Percentiles rank a stretch among this genome's conserved stretches.
phyloP scores from a whole-genome alignment of 2,888 invertebrate species.

The Habroteleia sp. region DNA sequence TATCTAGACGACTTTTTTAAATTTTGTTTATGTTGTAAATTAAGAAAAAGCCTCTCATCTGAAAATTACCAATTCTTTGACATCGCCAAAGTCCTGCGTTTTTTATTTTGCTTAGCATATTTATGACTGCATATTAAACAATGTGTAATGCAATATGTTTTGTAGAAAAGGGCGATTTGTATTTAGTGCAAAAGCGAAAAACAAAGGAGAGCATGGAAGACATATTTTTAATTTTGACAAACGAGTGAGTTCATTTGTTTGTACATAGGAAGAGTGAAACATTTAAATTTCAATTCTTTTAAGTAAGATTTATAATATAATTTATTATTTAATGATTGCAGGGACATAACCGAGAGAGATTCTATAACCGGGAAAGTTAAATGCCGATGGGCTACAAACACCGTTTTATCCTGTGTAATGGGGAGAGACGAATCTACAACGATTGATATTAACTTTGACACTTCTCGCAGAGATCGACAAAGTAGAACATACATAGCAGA shows the following conservation, averaged over 20 bases:
- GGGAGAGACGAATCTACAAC: conserved; percentile 80
- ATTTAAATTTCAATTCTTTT: too few species aligned
- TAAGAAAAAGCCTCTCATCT: too few species aligned
- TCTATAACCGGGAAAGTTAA: conserved; percentile 78
- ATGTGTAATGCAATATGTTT: conserved; percentile 10
- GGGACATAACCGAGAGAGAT: conserved; percentile 83
- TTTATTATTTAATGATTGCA: conserved; percentile 65
- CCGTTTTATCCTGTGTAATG: conserved; percentile 76
- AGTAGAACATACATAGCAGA: conserved; percentile 84
- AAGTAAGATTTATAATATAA: too few species aligned
- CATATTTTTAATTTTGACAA: conserved; percentile 81
- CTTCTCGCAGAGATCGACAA: conserved; percentile 83
- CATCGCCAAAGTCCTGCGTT: too few species aligned
- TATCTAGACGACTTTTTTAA: too few species aligned
- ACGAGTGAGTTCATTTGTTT: conserved; percentile 70
- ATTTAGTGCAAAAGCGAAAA: conserved; percentile 80
- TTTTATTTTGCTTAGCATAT: too few species aligned
- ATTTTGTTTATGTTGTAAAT: too few species aligned
- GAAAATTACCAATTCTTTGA: too few species aligned
- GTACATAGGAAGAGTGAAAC: too few species aligned
- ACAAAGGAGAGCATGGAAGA: conserved; percentile 76
- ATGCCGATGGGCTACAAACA: conserved; percentile 78
- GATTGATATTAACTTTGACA: conserved; percentile 84
- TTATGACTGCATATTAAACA: too few species aligned
- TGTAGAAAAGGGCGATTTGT: conserved; percentile 76